These are phyloP conservation scores for Drosophila sturtevanti DNA, from an alignment of 1,140 invertebrate species.

Conservation along the genomic window DNA sequence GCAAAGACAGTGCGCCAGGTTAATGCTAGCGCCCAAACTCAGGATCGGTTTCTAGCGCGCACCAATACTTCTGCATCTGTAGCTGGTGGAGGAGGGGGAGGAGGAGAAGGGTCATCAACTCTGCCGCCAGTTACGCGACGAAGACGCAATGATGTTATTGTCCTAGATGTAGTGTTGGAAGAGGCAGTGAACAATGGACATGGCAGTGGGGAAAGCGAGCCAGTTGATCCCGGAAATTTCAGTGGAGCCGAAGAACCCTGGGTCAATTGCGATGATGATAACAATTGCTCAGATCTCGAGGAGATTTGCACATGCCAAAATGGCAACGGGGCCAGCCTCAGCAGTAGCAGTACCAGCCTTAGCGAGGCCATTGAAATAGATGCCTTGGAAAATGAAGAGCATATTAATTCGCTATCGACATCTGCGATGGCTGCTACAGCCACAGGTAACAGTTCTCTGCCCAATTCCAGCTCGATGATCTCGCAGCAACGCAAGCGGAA, in stretches of 20 bases:
- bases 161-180: slow-evolving; percentile 63
- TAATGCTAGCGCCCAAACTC: slow-evolving; percentile 74
- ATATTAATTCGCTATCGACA: slow-evolving; percentile 17
- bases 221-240: slow-evolving; percentile 58
- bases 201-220: slow-evolving; percentile 8
- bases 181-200: slow-evolving; percentile 38
- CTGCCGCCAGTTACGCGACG: slow-evolving; percentile 14
- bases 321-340: slow-evolving; percentile 54
- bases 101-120: background rate
- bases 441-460: slow-evolving; percentile 27
- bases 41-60: slow-evolving; percentile 65
- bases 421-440: background rate
- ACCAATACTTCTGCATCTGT: slow-evolving; percentile 22
- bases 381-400: slow-evolving; percentile 47
- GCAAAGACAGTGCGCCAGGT: slow-evolving; percentile 60
- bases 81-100: no score
- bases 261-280: slow-evolving; percentile 81
- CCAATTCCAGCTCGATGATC: slow-evolving; percentile 31
- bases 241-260: slow-evolving; percentile 71
- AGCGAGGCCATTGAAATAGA: slow-evolving; percentile 66
- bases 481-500: slow-evolving; percentile 79
- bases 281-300: slow-evolving; percentile 77
- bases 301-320: slow-evolving; percentile 81
- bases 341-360: slow-evolving; percentile 72
- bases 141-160: slow-evolving; percentile 51